Conservation (phyloP, 2,888 invertebrate species). For the Isoperla grammatica region DNA sequence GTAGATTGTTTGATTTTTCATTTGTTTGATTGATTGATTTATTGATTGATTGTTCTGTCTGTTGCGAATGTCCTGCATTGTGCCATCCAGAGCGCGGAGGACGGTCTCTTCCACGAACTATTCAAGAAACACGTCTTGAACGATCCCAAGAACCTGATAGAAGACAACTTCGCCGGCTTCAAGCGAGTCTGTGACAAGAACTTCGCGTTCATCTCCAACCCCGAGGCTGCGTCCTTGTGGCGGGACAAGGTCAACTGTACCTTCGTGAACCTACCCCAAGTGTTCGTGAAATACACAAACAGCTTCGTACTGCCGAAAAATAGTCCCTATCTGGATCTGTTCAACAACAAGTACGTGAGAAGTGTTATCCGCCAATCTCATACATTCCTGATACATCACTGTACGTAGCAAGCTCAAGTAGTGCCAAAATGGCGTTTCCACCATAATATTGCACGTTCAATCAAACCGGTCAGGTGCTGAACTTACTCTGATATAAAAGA, state of each 20-base stretch:
- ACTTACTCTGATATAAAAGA: too few relatives aligned
- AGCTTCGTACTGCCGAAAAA: conserved; percentile 3
- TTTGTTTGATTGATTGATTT: too few relatives aligned
- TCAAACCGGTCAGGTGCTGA: too few relatives aligned
- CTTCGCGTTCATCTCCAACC: conserved; percentile 12
- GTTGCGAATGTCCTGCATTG: too few relatives aligned
- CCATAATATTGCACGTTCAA: too few relatives aligned
- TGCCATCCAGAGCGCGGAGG: background rate
- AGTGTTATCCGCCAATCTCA: too few relatives aligned
- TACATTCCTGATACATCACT: too few relatives aligned
- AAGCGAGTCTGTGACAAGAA: background rate
- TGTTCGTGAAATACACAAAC: conserved; percentile 8
- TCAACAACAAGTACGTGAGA: conserved; percentile 5
- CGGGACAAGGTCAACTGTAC: conserved; percentile 7
- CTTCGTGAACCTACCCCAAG: conserved; percentile 5
- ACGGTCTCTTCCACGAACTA: conserved; percentile 1
- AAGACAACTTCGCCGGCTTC: background rate
- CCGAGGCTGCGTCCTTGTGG: conserved; percentile 7
- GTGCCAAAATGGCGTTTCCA: too few relatives aligned
- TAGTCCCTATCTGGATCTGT: conserved; percentile 2
- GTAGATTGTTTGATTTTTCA: too few relatives aligned
- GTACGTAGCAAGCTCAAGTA: too few relatives aligned
- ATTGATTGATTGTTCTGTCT: background rate
- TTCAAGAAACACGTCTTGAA: background rate
- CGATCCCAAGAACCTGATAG: conserved; percentile 10